Evolutionary conservation across 1,140 invertebrate species (phyloP).

Genomic region (Theocolax elegans): DNA sequence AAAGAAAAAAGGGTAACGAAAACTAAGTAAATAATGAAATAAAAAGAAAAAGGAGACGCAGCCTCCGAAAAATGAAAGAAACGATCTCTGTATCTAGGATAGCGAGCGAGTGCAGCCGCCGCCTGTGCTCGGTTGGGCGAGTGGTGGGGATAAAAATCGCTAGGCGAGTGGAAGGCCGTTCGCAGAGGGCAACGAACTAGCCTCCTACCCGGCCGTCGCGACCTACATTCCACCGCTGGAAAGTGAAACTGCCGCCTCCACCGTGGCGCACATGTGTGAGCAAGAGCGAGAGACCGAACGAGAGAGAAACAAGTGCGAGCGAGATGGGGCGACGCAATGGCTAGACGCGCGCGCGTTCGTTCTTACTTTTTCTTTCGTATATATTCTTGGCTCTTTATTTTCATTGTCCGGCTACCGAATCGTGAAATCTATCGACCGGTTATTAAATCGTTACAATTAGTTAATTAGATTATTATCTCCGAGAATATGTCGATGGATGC

Average conservation of each 20-base stretch:
- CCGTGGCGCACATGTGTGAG: too few relatives aligned
- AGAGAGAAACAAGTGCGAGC: too few relatives aligned
- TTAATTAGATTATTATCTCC: too few relatives aligned
- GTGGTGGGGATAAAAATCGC: background rate
- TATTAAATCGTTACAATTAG: too few relatives aligned
- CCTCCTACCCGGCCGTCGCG: conserved; percentile 66
- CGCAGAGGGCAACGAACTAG: conserved; percentile 66
- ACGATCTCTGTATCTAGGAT: too few relatives aligned
- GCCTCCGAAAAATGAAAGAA: background rate
- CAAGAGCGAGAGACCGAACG: too few relatives aligned
- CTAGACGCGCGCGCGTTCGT: background rate
- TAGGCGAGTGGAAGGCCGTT: conserved; percentile 65
- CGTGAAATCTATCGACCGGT: too few relatives aligned
- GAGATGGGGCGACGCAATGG: background rate
- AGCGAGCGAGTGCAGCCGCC: background rate
- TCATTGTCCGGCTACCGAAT: too few relatives aligned
- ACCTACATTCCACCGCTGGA: conserved; percentile 68
- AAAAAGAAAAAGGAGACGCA: background rate
- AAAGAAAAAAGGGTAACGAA: too few relatives aligned
- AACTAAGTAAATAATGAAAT: too few relatives aligned
- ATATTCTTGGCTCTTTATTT: too few relatives aligned
- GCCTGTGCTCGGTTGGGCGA: background rate
- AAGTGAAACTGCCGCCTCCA: conserved; percentile 67
- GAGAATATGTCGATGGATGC: too few relatives aligned
- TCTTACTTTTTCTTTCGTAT: background rate